Evolutionary conservation across 2,113 vertebrate species (phyloP).

Genomic region (Poecile atricapillus): DNA sequence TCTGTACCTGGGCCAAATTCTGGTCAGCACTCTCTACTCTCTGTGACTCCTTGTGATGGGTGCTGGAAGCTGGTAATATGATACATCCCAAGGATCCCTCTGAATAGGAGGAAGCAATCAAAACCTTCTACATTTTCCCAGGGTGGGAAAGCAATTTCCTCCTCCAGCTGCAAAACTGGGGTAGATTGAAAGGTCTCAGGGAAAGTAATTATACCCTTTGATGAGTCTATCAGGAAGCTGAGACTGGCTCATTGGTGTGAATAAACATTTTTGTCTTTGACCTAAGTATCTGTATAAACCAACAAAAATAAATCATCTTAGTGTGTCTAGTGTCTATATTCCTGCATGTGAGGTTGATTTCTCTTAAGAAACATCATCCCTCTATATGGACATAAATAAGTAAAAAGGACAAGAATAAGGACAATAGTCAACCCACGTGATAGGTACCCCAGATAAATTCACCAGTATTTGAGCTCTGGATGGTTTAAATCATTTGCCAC

Average conservation of each 20-base stretch:
- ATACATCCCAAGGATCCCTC: not conserved
- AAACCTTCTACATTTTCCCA: slow-evolving; percentile 42
- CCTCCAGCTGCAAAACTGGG: slow-evolving; percentile 21
- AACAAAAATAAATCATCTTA: not conserved
- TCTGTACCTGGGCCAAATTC: not conserved
- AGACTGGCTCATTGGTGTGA: not conserved
- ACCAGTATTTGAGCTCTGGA: not conserved
- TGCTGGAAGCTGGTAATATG: not conserved
- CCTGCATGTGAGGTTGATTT: not conserved
- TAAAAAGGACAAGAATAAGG: not conserved
- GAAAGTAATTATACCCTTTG: slow-evolving; percentile 60
- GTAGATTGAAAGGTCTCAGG: slow-evolving; percentile 39
- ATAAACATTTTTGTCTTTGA: slow-evolving; percentile 25
- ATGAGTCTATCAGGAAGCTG: slow-evolving; percentile 42
- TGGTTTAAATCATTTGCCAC: not conserved
- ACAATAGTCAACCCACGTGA: not conserved
- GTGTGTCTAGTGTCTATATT: not conserved
- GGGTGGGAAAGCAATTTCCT: slow-evolving; percentile 64
- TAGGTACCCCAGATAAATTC: not conserved
- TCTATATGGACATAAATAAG: not conserved
- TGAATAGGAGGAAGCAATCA: slow-evolving; percentile 52
- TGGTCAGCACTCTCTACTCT: not conserved
- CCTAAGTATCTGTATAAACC: not conserved
- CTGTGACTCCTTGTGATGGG: not conserved
- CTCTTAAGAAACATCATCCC: not conserved